phyloP scores from a whole-genome alignment of 2,113 vertebrate genomes.

The Zeus faber region DNA sequence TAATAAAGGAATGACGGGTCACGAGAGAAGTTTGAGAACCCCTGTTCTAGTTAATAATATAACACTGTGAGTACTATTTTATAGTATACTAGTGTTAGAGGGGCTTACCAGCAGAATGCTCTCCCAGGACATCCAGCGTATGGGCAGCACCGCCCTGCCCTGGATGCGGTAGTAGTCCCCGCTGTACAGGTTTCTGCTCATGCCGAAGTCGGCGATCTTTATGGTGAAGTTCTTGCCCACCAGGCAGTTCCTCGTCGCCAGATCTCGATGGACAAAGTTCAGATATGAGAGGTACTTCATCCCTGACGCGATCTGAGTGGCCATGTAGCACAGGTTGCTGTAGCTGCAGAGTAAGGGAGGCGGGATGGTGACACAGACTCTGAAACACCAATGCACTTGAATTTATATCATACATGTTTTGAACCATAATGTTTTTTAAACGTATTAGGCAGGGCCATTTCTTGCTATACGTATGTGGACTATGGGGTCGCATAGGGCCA shows the following conservation, averaged over 20 bases:
- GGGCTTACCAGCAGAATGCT: conserved; percentile 93
- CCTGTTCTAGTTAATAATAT: no score
- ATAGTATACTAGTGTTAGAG: no score
- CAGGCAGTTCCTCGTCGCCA: conserved; percentile 94
- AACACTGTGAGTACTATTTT: no score
- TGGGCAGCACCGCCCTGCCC: conserved; percentile 93
- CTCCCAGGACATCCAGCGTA: conserved; percentile 99
- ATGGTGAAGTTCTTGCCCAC: conserved; percentile 96
- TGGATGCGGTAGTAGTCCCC: conserved; percentile 98
- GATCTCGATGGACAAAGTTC: conserved; percentile 96
- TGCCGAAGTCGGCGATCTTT: conserved; percentile 98
- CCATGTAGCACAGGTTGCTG: conserved; percentile 87
- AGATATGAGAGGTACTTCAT: conserved; percentile 98
- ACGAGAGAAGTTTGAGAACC: no score
- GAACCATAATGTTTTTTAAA: no score
- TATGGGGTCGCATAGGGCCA: no score
- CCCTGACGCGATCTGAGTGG: conserved; percentile 92
- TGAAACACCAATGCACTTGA: no score
- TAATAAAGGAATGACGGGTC: no score
- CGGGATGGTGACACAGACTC: neutral
- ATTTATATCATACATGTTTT: no score
- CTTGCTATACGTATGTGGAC: no score
- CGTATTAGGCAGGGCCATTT: no score
- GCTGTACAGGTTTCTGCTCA: conserved; percentile 98
- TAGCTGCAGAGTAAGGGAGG: conserved; percentile 71